Percentiles rank a stretch among this genome's conserved stretches.
Evolutionary conservation across 2,888 invertebrate species (phyloP).

Genomic region (Lepetodrilus schrolli): DNA sequence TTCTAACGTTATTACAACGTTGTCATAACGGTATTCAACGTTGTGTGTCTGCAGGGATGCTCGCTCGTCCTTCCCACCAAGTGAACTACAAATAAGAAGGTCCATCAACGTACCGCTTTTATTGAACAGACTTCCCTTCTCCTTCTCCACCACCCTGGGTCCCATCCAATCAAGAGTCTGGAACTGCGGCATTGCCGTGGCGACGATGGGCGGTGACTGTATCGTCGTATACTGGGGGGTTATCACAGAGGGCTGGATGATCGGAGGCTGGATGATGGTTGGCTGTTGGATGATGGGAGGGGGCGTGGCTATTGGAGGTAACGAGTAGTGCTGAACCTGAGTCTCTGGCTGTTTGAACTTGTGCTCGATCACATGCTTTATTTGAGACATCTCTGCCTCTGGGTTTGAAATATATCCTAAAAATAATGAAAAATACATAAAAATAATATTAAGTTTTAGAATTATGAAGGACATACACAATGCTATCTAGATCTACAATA

Average conservation of each 20-base stretch:
- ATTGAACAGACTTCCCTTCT: conserved; percentile 53
- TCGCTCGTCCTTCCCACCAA: background rate
- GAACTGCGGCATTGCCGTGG: background rate
- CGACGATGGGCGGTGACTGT: conserved; percentile 33
- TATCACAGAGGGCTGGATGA: conserved; percentile 29
- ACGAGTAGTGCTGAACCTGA: conserved; percentile 29
- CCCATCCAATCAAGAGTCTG: conserved; percentile 25
- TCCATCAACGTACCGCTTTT: conserved; percentile 52
- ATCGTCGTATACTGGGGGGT: background rate
- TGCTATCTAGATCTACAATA: no score
- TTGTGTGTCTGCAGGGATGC: background rate
- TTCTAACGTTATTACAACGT: no score
- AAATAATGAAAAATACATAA: no score
- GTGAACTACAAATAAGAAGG: background rate
- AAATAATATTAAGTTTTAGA: no score
- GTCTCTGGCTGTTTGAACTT: conserved; percentile 38
- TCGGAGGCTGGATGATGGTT: conserved; percentile 35
- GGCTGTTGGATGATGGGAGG: conserved; percentile 25
- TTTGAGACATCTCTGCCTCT: conserved; percentile 61
- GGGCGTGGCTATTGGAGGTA: conserved; percentile 36
- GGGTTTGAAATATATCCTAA: no score
- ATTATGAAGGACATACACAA: no score
- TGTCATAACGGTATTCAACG: background rate
- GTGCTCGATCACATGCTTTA: conserved; percentile 66
- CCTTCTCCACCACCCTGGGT: conserved; percentile 31